phyloP scores from a whole-genome alignment of 2,113 vertebrate species.

The Actenoides hombroni region DNA sequence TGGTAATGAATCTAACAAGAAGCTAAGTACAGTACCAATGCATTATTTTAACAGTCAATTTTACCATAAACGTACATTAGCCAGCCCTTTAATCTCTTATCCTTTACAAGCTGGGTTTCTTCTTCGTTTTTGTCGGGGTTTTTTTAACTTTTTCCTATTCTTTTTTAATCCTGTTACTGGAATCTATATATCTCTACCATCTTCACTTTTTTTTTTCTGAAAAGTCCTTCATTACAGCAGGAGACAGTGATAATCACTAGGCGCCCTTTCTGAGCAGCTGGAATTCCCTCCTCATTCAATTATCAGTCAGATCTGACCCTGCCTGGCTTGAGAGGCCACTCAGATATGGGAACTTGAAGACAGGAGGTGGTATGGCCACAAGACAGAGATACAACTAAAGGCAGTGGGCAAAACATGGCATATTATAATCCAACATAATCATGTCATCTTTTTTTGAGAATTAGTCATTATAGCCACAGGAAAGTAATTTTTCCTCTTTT shows the following conservation, averaged over 20 bases:
- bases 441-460: background rate
- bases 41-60: conserved; percentile 4
- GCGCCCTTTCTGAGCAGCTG: conserved; percentile 30
- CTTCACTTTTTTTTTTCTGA: conserved; percentile 21
- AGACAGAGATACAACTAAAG: background rate
- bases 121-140: background rate
- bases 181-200: background rate
- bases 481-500: background rate
- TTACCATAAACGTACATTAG: background rate
- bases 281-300: conserved; percentile 37
- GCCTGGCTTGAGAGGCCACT: conserved; percentile 5
- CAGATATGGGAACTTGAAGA: conserved; percentile 27
- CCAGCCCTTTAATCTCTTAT: conserved; percentile 2
- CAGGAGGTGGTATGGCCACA: background rate
- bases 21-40: conserved; percentile 4
- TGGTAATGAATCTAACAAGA: conserved; percentile 34
- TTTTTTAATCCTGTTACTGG: conserved; percentile 1
- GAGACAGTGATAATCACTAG: conserved; percentile 53
- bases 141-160: too few species aligned
- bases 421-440: background rate
- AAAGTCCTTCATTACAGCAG: conserved; percentile 52
- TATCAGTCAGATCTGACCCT: conserved; percentile 50
- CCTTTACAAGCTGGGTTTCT: background rate
- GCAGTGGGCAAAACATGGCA: background rate
- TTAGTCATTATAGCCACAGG: background rate